Base-by-base conservation (phyloP, 2,113 vertebrate genomes). In the Phyllostomus discolor region DNA sequence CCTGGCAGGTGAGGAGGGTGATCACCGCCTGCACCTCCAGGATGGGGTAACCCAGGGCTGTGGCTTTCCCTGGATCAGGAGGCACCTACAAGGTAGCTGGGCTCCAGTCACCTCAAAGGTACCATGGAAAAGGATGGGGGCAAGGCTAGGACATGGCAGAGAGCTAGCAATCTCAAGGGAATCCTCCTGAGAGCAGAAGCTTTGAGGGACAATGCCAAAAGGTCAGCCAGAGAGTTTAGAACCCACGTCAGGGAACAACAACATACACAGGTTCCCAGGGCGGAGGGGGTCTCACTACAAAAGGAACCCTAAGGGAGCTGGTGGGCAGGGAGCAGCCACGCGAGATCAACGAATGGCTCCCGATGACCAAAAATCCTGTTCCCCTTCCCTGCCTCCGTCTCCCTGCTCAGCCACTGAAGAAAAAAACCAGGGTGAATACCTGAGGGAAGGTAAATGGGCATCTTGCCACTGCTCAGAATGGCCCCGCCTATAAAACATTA, bases 371-470 rank as follows among this genome's bases (percentile, higher is more conserved):
- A 41, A 70, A 5, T 24, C 22, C 59, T 7, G 4, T 33, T 83
- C 4, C 26, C n/a, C 41, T 87, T 41, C 15, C 82, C 64, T 11
- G 35, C 24, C 28, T 41, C 24, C 12, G 41, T 38, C 52, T 79
- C 50, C 52, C 31, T 10, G 31, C 0, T 3, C 0, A 19, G 31
- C 31, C 11, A 3, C 59, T 0, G 69, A 19, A 15, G n/a, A 78
- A 70, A 66, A 20, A 19, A 48, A 41, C 54, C 11, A 35, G 7
- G 4, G 16, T 1, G 16, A 35, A 2, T 1, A 28, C 31, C 35
- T 0, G 1, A 26, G 62, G 26, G 15, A 50, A 62, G n/a, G 52
- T 1, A 14, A 41, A 33, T 8, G 28, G 50, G 35, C 15, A 43
- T 15, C 4, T 2, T 1, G 22, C 16, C 20, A 22, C 0, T 52